Base-by-base conservation (phyloP, 2,888 invertebrate species). In the Cryptophagus acutangulus region DNA sequence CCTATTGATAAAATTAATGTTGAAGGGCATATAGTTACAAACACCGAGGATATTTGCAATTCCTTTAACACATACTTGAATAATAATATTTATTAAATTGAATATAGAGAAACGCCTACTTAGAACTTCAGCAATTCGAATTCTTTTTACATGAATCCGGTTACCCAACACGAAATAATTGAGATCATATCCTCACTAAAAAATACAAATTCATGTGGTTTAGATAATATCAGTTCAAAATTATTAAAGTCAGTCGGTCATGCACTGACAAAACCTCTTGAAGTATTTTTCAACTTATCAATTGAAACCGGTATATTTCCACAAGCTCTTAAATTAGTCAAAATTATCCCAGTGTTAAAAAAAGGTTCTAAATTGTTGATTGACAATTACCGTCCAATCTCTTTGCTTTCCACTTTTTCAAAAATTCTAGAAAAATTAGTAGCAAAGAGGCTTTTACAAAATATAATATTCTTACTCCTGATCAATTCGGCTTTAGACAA, bases 381-480 rank as follows among this genome's bases (percentile, higher is more conserved):
- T n/a, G 6, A 14, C 2, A 36, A 36, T 16, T 36, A 36, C 12
- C 25, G 26, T 17, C 36, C 36, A 24, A 36, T 36, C 2, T 20
- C 16, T 3, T 14, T 26, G 9, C 17, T 36, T 9, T 10, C 36
- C 14, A 36, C 12, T n/a, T 15, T 26, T 15, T 15, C 24, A 5
- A 36, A 36, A 26, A 26, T 36, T 5, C 26, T 36, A 9, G 36
- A 36, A 16, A 36, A 26, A 9, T 4, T 36, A 15, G 26, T 36
- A 14, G 25, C 25, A 14, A 26, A 36, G 17, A 17, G 17, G 26
- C 16, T 33, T 36, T 10, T 17, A 2, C 18, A 15, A 25, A 26
- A 26, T 10, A 26, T 16, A 3, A 26, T 15, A 3, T 26, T 9
- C 13, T 36, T 14, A 1, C 26, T 9, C 16, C 25, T 4, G 15